A percentile compares a stretch with the other conserved stretches of the same genome.
These are phyloP conservation scores for Epizoanthus scotinus DNA, from an alignment of 92 coral and sea anemone genomes.

Conservation along the genomic window DNA sequence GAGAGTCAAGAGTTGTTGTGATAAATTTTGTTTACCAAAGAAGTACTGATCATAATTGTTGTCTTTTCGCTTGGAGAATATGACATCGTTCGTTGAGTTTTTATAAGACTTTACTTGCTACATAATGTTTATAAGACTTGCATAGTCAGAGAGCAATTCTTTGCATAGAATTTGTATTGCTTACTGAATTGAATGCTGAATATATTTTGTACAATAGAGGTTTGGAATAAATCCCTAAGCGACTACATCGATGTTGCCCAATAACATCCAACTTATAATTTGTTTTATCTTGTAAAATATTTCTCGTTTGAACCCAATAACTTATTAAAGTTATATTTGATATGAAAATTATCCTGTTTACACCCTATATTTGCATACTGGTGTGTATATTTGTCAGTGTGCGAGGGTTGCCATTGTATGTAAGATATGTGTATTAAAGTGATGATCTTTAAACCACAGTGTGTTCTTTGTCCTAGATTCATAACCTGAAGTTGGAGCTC, in stretches of 20 bases:
- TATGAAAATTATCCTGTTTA: neutral
- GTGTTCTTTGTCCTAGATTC: slow-evolving; percentile 43
- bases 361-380: neutral
- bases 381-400: neutral
- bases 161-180: too few species aligned
- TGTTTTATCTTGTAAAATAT: slow-evolving; percentile 17
- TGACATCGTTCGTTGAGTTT: too few species aligned
- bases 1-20: neutral
- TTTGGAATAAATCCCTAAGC: too few species aligned
- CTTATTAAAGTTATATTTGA: neutral
- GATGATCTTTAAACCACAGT: slow-evolving; percentile 33
- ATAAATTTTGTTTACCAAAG: neutral
- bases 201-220: too few species aligned
- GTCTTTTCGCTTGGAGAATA: too few species aligned
- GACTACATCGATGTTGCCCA: too few species aligned
- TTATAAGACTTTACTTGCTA: too few species aligned
- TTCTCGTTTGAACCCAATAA: neutral
- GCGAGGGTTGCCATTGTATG: neutral
- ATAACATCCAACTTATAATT: neutral
- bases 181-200: too few species aligned
- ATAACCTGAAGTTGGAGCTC: slow-evolving; percentile 45
- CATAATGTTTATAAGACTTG: too few species aligned
- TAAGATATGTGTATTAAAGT: slow-evolving; percentile 32
- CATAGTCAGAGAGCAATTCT: too few species aligned
- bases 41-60: too few species aligned